phyloP scores from a whole-genome alignment of 2,797 vertebrate species.

The Iguana delicatissima region DNA sequence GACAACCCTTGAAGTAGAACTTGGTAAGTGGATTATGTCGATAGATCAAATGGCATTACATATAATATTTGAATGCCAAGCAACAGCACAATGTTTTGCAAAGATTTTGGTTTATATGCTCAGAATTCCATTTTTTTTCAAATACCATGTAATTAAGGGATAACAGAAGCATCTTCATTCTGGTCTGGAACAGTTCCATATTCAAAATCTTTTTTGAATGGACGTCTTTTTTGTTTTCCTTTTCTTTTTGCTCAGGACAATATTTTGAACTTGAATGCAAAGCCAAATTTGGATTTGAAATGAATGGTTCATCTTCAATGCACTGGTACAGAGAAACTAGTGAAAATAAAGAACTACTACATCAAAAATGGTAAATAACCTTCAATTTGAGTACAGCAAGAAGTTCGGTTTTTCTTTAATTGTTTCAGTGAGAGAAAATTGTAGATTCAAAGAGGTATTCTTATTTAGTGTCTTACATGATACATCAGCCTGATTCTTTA shows the following conservation, averaged over 20 bases:
- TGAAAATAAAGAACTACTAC: constrained; percentile 46
- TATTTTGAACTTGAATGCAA: constrained; percentile 81
- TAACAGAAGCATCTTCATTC: neutral
- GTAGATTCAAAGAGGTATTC: neutral
- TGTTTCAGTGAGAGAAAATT: neutral
- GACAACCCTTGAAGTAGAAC: constrained; percentile 73
- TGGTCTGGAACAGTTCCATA: neutral
- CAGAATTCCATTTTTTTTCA: no score
- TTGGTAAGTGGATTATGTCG: constrained; percentile 74
- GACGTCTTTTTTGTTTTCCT: neutral
- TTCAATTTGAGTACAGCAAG: neutral
- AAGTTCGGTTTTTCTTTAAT: neutral
- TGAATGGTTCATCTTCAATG: constrained; percentile 52
- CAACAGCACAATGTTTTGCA: no score
- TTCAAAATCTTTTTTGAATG: neutral
- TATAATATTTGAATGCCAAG: no score
- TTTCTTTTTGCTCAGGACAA: constrained; percentile 77
- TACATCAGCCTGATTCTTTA: neutral
- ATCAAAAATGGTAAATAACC: constrained; percentile 29
- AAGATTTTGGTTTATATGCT: no score
- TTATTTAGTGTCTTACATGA: neutral
- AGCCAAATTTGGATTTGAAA: constrained; percentile 82
- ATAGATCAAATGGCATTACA: neutral
- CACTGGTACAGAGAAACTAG: constrained; percentile 77
- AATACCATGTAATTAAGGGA: neutral